Conservation (phyloP, 92 coral and sea anemone species). For the Epizoanthus stellaris region DNA sequence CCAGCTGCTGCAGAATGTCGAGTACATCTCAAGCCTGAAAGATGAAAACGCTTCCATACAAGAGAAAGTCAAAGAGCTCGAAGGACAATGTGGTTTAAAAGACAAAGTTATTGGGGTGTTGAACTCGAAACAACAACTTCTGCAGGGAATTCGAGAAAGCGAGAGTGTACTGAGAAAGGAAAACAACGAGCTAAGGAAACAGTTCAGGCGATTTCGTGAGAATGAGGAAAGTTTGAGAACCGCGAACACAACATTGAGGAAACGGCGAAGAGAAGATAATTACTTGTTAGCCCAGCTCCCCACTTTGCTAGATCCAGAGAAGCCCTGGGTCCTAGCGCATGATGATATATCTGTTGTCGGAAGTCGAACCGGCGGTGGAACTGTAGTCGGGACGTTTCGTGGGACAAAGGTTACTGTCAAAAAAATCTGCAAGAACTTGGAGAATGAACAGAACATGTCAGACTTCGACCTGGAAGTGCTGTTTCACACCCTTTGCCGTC, state of each 20-base stretch:
- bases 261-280: slow-evolving; percentile 22
- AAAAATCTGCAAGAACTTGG: slow-evolving; percentile 13
- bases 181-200: slow-evolving; percentile 38
- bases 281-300: slow-evolving; percentile 22
- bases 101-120: slow-evolving; percentile 21
- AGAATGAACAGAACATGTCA: slow-evolving; percentile 28
- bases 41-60: not conserved
- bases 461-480: slow-evolving; percentile 40
- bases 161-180: slow-evolving; percentile 29
- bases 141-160: slow-evolving; percentile 33
- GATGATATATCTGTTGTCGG: slow-evolving; percentile 13
- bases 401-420: slow-evolving; percentile 26
- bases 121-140: slow-evolving; percentile 27
- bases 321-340: slow-evolving; percentile 36
- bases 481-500: slow-evolving; percentile 30
- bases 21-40: slow-evolving; percentile 1
- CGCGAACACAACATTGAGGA: slow-evolving; percentile 25
- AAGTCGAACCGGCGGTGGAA: slow-evolving; percentile 5
- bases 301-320: slow-evolving; percentile 35
- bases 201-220: slow-evolving; percentile 25
- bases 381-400: not conserved
- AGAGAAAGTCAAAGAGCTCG: slow-evolving; percentile 1
- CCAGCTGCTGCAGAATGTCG: slow-evolving; percentile 16
- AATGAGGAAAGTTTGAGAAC: slow-evolving; percentile 28
- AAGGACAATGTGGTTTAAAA: slow-evolving; percentile 23